Conservation (phyloP, 2,113 vertebrate genomes). For the Sus scrofa region DNA sequence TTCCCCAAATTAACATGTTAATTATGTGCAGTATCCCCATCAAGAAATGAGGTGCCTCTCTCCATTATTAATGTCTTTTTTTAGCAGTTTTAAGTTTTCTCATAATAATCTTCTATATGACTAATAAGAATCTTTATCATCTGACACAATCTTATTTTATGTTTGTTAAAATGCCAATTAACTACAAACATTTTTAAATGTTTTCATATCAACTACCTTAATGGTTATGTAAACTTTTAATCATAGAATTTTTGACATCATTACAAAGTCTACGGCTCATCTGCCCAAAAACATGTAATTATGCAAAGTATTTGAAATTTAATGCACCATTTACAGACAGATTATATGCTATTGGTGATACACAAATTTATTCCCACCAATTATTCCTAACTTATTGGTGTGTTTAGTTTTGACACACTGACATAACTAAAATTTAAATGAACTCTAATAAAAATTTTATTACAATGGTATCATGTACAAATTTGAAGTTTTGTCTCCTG, state of each 20-base stretch:
- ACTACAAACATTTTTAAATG: neutral
- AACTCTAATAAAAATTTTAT: neutral
- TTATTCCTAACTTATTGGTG: neutral
- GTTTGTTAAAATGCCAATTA: neutral
- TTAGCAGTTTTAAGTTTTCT: neutral
- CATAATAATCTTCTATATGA: neutral
- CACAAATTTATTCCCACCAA: neutral
- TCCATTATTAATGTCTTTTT: neutral
- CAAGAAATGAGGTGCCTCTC: neutral
- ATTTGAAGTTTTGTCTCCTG: neutral
- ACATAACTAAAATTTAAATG: neutral
- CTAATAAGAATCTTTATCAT: neutral
- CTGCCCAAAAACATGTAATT: neutral
- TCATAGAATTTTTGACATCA: neutral
- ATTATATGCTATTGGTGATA: neutral
- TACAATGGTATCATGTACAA: neutral
- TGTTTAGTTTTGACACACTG: neutral
- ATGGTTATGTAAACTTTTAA: neutral
- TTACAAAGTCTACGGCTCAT: neutral
- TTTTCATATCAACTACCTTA: neutral
- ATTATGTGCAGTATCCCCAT: neutral
- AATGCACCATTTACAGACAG: neutral
- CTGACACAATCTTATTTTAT: neutral
- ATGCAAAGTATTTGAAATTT: neutral
- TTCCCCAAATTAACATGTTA: neutral